Evolutionary conservation across 30 jellyfish, hydroid and myxozoan genomes (phyloP).

Genomic region (Aurelia sp.): DNA sequence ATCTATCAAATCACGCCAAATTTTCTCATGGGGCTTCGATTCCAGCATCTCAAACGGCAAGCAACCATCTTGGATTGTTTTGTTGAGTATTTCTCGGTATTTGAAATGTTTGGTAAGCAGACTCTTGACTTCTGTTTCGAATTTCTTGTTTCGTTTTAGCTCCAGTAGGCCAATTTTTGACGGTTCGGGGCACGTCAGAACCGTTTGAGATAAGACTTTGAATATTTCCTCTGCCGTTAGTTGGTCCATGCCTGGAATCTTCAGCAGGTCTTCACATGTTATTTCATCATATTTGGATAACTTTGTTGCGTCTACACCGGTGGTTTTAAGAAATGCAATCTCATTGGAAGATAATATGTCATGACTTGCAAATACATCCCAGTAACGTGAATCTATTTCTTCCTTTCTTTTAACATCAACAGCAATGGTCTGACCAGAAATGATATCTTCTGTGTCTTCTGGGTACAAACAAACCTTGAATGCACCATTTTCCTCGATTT

Average conservation of each 20-base stretch:
- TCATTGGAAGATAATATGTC: not conserved
- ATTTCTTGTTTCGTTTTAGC: not conserved
- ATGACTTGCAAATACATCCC: not conserved
- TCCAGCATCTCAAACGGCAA: constrained; percentile 22
- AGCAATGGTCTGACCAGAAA: not conserved
- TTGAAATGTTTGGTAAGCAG: not conserved
- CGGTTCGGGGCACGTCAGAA: not conserved
- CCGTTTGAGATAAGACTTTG: not conserved
- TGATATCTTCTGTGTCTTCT: not conserved
- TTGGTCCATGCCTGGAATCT: constrained; percentile 1
- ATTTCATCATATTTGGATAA: not conserved
- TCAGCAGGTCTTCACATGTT: not conserved
- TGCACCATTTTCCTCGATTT: not conserved
- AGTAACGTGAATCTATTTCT: not conserved
- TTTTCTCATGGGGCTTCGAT: constrained; percentile 10
- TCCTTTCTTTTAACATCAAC: not conserved
- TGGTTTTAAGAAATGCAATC: not conserved
- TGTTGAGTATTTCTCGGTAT: constrained; percentile 1
- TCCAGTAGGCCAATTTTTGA: not conserved
- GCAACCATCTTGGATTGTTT: not conserved
- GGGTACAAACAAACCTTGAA: not conserved
- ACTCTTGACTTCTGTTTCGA: constrained; percentile 18
- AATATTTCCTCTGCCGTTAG: not conserved
- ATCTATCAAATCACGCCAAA: constrained; percentile 32
- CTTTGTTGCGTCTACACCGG: not conserved